These are phyloP conservation scores for Morelia viridis DNA, from an alignment of 2,797 vertebrate genomes.

Conservation along the genomic window DNA sequence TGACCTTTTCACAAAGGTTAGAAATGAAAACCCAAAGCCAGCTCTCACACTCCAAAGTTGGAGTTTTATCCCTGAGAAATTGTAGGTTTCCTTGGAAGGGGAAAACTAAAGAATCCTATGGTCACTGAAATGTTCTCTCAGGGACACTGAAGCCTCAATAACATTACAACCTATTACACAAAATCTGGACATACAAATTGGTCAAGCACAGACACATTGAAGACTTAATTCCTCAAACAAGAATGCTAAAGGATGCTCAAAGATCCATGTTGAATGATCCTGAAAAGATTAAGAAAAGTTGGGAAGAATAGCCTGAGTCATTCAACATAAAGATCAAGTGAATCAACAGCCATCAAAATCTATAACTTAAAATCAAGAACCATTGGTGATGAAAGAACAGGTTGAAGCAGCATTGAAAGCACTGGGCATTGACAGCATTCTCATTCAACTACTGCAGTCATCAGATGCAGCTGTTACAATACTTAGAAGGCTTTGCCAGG, in stretches of 20 bases:
- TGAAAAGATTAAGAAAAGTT: not conserved
- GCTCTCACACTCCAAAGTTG: not conserved
- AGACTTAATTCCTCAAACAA: not conserved
- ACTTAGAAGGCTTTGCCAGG: not conserved
- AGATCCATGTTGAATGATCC: not conserved
- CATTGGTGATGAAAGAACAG: not conserved
- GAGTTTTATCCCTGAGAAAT: not conserved
- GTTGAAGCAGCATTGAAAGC: not conserved
- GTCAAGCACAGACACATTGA: not conserved
- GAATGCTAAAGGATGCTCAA: not conserved
- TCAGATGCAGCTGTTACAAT: not conserved
- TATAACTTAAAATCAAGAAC: not conserved
- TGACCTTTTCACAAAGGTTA: not conserved
- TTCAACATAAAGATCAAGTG: not conserved
- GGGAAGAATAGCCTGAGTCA: not conserved
- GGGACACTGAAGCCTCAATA: not conserved
- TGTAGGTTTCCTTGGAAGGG: not conserved
- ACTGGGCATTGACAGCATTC: not conserved
- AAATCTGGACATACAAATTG: not conserved
- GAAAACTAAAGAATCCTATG: not conserved
- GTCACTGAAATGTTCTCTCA: not conserved
- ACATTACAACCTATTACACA: not conserved
- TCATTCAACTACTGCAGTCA: not conserved
- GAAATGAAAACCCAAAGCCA: not conserved
- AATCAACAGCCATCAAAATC: not conserved